phyloP scores from a whole-genome alignment of 2,888 invertebrate genomes.

The Penaeus monodon region DNA sequence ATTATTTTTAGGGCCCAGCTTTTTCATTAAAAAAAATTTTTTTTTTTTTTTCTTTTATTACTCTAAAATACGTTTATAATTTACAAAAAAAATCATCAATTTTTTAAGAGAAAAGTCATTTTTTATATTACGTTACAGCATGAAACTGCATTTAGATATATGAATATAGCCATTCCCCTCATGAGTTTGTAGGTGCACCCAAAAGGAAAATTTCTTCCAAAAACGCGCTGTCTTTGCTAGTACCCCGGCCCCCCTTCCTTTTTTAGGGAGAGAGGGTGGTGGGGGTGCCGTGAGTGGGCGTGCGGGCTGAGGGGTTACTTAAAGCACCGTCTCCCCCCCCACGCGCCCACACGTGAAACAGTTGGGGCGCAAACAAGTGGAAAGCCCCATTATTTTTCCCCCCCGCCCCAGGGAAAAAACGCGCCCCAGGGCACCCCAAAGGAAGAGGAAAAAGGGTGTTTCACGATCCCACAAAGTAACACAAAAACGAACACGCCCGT shows the following conservation, averaged over 20 bases:
- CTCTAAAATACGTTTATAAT: neutral
- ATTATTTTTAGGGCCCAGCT: neutral
- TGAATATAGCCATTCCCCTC: constrained; percentile 42
- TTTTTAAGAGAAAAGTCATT: neutral
- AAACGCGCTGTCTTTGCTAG: constrained; percentile 61
- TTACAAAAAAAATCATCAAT: too few species aligned
- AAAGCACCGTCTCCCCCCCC: constrained; percentile 39
- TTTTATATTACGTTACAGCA: neutral
- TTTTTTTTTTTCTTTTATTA: neutral
- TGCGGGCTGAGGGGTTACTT: constrained; percentile 32
- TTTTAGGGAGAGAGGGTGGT: constrained; percentile 55
- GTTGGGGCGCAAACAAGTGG: too few species aligned
- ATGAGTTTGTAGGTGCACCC: constrained; percentile 47
- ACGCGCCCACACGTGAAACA: constrained; percentile 4
- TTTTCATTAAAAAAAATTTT: too few species aligned
- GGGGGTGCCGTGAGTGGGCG: constrained; percentile 31
- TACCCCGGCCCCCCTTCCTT: constrained; percentile 60
- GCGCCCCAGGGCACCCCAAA: too few species aligned
- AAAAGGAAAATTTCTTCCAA: constrained; percentile 60
- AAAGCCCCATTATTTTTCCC: too few species aligned
- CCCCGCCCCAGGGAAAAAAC: neutral
- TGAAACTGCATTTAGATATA: neutral
- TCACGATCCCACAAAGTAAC: neutral
- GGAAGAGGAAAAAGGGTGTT: neutral
- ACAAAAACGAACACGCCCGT: neutral